Evolutionary conservation across 2,888 invertebrate genomes (phyloP), one percentile per base, ranked within the genome.

Genomic region (Lycaena phlaeas): DNA sequence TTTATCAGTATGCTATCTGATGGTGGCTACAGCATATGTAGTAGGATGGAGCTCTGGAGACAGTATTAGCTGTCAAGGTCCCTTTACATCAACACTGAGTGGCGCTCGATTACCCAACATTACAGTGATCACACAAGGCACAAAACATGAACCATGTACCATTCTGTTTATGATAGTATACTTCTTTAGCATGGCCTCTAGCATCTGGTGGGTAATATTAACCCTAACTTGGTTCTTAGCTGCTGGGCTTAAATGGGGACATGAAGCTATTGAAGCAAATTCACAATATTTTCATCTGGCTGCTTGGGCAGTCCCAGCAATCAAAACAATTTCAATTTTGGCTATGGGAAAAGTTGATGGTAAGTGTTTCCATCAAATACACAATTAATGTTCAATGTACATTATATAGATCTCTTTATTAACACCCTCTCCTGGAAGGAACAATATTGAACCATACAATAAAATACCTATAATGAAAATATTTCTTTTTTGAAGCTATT

Each of bases 281-380:
- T 96, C 97, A 7, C 96, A 97, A 76, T 96, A 97, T 74, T 98
- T 98, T 74, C 98, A 98, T 87, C 87, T 97, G 57, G 94, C 94
- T 42, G 97, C 97, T n/a, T 98, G 98, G 98, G 96, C 96, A 40
- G 92, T 97, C 37, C 97, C 98, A 38, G 97, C 97, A 41, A 88
- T 97, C 43, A 95, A 97, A 76, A 97, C 97, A 38, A 97, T 98
- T 68, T 94, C 95, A 43, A 95, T 97, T 57, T 86, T 97, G 49
- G 97, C 97, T 3, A 92, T 96, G 91, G 95, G 96, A 53, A 95
- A 95, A 89, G 95, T 97, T 62, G 97, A 97, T 89, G 97, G 95
- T 94, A 68, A 79, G 87, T 61, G 26, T 41, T 31, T 11, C 27
- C 29, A n/a, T 37, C 38, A 3, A 9, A 6, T 25, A 4, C 4